Base-by-base conservation (phyloP, 2,113 vertebrate genomes). In the Nesoenas mayeri region DNA sequence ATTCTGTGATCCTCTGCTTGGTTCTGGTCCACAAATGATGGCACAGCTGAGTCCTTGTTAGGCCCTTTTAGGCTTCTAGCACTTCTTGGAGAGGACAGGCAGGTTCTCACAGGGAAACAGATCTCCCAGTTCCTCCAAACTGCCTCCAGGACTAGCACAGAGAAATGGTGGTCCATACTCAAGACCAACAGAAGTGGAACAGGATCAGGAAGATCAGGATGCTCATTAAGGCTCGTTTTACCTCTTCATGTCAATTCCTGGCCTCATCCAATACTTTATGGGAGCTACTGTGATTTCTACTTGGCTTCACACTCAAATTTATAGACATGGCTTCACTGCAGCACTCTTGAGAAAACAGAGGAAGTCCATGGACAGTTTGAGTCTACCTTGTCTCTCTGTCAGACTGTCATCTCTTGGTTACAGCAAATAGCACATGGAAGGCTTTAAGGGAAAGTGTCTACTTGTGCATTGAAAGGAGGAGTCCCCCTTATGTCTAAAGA, bases 101-200 rank as follows among this genome's bases (percentile, higher is more conserved):
- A 65, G 12, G 20, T 42, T 85, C 29, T 87, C 2, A 1, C 6
- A 60, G 44, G 48, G 15, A 61, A 79, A 72, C 15, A 3, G 9
- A 32, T 32, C n/a, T 36, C 24, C 1, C 36, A 31, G 2, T 8
- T 69, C 40, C 65, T 92, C 42, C 70, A 79, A 51, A 74, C 14
- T 26, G 4, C 65, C 44, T 44, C 51, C 61, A 51, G 19, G 34
- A 40, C 34, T 11, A 88, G 44, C 29, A 57, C 4, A 50, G 31
- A 22, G 18, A 72, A 77, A 29, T 48, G 31, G 12, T 31, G 11
- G 7, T 50, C 15, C 32, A 14, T 38, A 78, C 26, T 12, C 70
- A 72, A 25, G 8, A 14, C 18, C 26, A 88, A 21, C 0, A 0
- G 47, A 18, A 40, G 8, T 36, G 24, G 3, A 79, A 3, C 13